These are phyloP conservation scores for Notiomystis cincta DNA, from an alignment of 2,113 vertebrate species.

Conservation along the genomic window DNA sequence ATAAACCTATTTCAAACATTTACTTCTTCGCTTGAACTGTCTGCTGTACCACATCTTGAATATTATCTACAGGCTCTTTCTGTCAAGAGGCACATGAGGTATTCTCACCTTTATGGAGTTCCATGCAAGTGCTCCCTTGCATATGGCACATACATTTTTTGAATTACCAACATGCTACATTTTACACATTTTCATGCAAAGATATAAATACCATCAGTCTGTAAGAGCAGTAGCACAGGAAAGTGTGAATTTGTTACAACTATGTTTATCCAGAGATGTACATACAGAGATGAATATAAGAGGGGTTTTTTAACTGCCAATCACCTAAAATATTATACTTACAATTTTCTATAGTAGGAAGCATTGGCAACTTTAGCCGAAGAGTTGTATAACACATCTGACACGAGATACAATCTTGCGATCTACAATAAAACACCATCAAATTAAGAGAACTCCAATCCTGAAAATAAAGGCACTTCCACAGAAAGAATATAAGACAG, in stretches of 20 bases:
- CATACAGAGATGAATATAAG: not conserved
- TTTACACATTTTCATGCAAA: not conserved
- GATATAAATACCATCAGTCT: not conserved
- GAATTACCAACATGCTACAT: not conserved
- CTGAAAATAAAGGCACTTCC: not conserved
- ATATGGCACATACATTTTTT: not conserved
- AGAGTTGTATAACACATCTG: conserved; percentile 97
- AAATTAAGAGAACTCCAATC: not conserved
- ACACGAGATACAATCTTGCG: conserved; percentile 95
- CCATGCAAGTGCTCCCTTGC: not conserved
- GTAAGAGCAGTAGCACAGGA: not conserved
- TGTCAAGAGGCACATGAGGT: not conserved
- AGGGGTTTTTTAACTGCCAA: not conserved
- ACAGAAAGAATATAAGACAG: not conserved
- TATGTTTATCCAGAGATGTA: not conserved
- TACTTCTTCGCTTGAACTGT: not conserved
- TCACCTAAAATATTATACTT: conserved; percentile 71
- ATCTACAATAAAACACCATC: conserved; percentile 78
- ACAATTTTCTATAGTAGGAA: conserved; percentile 99
- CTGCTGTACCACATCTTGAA: not conserved
- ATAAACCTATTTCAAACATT: not conserved
- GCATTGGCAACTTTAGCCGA: conserved; percentile 98
- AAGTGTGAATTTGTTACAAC: not conserved
- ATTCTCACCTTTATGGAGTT: not conserved
- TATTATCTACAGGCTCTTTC: not conserved